Evolutionary conservation across 2,113 vertebrate species (phyloP).

Genomic region (Entomyzon cyanotis): DNA sequence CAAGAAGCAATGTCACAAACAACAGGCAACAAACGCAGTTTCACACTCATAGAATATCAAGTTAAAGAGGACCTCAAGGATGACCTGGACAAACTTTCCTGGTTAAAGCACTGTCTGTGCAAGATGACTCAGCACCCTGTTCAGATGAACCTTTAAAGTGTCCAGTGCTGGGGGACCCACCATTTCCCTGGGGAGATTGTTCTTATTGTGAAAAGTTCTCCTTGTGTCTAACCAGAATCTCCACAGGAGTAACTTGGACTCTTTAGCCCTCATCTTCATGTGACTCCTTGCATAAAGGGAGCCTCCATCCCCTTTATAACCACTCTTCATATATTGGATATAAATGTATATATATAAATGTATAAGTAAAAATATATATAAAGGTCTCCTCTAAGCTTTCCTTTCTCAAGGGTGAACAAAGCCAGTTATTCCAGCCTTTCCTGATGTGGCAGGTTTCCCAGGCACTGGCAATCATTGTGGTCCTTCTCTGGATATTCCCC

Average conservation of each 20-base stretch:
- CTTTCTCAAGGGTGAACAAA: background rate
- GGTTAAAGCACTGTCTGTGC: background rate
- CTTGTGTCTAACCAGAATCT: background rate
- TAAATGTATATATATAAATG: background rate
- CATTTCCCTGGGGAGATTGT: background rate
- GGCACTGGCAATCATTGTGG: background rate
- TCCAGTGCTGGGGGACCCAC: background rate
- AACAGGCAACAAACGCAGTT: background rate
- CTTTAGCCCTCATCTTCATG: background rate
- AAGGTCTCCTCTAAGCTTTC: background rate
- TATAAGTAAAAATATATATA: too few species aligned
- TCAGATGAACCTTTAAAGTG: background rate
- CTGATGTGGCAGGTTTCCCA: background rate
- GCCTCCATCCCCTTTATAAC: background rate
- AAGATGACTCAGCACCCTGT: background rate
- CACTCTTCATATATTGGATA: background rate
- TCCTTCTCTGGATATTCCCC: background rate
- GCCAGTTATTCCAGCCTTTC: background rate
- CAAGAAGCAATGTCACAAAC: background rate
- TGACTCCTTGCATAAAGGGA: background rate
- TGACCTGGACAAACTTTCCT: background rate
- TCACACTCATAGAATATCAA: background rate
- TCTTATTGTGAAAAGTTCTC: background rate
- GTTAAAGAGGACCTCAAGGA: background rate
- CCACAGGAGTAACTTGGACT: background rate